Conservation (phyloP, 2,113 vertebrate genomes). For the Addax nasomaculatus region DNA sequence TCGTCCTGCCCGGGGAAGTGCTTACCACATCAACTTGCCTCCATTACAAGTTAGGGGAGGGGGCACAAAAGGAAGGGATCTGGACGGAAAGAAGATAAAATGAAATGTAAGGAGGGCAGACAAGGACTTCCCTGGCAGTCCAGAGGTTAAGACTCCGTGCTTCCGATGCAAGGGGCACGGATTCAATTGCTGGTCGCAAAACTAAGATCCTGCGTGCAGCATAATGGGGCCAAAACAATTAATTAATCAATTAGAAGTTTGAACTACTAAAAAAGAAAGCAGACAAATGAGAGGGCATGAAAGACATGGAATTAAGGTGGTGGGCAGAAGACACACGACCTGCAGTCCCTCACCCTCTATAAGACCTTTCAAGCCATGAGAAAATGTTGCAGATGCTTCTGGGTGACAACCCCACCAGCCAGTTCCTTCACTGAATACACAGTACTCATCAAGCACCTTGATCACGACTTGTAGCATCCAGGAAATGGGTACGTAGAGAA, state of each 20-base stretch:
- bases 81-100: neutral
- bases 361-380: rapidly evolving
- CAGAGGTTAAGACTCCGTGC: neutral
- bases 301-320: neutral
- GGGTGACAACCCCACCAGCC: neutral
- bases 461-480: rapidly evolving
- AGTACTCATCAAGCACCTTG: rapidly evolving
- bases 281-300: neutral
- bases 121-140: neutral
- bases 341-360: rapidly evolving
- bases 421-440: rapidly evolving
- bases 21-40: neutral
- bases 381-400: rapidly evolving
- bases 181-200: neutral
- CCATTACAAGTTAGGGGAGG: neutral
- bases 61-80: no score
- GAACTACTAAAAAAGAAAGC: neutral
- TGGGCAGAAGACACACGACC: neutral
- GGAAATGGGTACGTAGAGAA: rapidly evolving
- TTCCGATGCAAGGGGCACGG: neutral
- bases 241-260: neutral
- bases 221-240: neutral
- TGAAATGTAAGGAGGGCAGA: neutral
- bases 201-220: neutral
- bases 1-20: rapidly evolving